phyloP scores from a whole-genome alignment of 2,888 invertebrate genomes.

The Corythucha ciliata region DNA sequence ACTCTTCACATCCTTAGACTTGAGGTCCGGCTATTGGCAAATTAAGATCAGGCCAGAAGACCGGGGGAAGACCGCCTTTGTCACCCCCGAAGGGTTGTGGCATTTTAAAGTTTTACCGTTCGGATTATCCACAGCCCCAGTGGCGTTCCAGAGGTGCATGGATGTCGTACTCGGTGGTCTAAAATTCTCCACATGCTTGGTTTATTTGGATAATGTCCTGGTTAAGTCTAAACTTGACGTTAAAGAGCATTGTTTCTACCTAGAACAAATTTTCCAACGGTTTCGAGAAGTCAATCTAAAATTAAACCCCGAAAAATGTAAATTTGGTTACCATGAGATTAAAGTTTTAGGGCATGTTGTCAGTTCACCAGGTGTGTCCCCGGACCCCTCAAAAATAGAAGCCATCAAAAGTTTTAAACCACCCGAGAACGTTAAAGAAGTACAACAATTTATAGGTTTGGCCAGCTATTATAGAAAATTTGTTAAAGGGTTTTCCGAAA shows the following conservation, averaged over 20 bases:
- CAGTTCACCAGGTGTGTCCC: too few species aligned
- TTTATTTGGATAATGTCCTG: slow-evolving; percentile 24
- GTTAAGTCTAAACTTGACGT: slow-evolving; percentile 17
- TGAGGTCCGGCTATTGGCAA: slow-evolving; percentile 18
- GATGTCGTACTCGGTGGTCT: slow-evolving; percentile 29
- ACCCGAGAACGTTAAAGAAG: too few species aligned
- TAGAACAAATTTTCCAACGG: slow-evolving; percentile 3
- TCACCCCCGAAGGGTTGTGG: slow-evolving; percentile 8
- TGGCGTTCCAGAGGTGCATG: slow-evolving; percentile 1
- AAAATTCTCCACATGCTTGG: slow-evolving; percentile 24
- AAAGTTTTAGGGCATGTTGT: slow-evolving; percentile 20
- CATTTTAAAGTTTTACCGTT: slow-evolving; percentile 1
- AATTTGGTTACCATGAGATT: slow-evolving; percentile 11
- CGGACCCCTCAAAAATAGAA: too few species aligned
- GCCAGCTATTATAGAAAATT: too few species aligned
- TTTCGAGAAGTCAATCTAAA: slow-evolving; percentile 10
- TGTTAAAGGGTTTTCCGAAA: too few species aligned
- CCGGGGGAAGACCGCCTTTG: slow-evolving; percentile 12
- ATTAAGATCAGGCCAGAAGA: neutral
- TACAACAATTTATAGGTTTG: too few species aligned
- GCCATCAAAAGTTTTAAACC: too few species aligned
- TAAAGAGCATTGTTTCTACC: neutral
- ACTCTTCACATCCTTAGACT: slow-evolving; percentile 7
- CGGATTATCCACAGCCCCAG: neutral
- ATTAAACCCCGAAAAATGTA: slow-evolving; percentile 16